Base-by-base conservation (phyloP, 53 echinoderm and acorn worm species). In the Holothuria scabra region DNA sequence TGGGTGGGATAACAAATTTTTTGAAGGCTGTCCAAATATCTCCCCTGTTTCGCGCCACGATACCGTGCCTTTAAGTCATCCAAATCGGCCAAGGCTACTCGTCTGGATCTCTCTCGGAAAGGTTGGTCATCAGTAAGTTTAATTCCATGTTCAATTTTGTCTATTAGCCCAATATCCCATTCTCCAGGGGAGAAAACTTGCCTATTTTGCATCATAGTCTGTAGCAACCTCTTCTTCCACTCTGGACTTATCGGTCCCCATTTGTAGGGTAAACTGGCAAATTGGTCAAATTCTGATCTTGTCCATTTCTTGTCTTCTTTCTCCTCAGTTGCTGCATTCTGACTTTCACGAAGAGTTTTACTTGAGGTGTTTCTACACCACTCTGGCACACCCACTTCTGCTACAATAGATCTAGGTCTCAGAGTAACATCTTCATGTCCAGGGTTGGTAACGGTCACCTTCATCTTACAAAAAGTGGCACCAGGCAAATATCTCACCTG, bases 231-330 rank as follows among this genome's bases (percentile, higher is more conserved):
- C 29, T 59, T 75, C 80, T 92, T 89, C 61, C 74, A 81, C 26
- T 89, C 80, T 20, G 84, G 65, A 29, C 72, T 52, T 20, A 92
- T 78, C 1, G 92, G 85, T 19, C 92, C 92, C 86, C 92, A 89
- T 21, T 48, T 19, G 37, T 86, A 86, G 12, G 89, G 89, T 13
- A 92, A 79, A 21, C 78, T 74, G 7, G 60, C 79, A 48, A 91
- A 67, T 67, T 18, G 3, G 22, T 44, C 44, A 44, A 44, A 44
- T 44, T 44, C 44, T 44, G 44, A 44, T 44, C 10, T 44, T 44
- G 44, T 44, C 44, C 44, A 44, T 10, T 5, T 44, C 44, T 44
- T 44, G 5, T 44, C 44, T 44, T 44, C 44, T 44, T 44, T 44
- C 44, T 10, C 44, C 10, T 44, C 44, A 44, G 5, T 44, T 44